These are phyloP conservation scores for Oophaga sylvatica DNA, from an alignment of 2,797 vertebrate species.

Conservation along the genomic window DNA sequence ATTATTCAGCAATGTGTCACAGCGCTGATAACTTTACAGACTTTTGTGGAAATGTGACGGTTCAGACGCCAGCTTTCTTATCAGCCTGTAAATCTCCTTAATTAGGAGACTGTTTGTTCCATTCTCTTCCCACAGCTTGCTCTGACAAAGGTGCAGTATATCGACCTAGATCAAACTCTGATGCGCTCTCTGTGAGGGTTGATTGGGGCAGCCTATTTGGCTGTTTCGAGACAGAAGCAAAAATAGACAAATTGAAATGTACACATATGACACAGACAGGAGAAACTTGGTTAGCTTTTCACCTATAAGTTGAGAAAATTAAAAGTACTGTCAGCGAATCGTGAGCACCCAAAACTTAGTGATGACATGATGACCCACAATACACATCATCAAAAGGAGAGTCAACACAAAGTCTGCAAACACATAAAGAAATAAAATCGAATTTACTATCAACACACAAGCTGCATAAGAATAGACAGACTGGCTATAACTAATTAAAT, in stretches of 20 bases:
- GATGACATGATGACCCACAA: conserved; percentile 11
- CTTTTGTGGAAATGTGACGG: conserved; percentile 49
- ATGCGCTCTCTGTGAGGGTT: conserved; percentile 17
- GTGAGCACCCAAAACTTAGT: not conserved
- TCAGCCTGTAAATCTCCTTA: conserved; percentile 59
- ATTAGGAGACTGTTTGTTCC: conserved; percentile 54
- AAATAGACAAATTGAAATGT: conserved; percentile 37
- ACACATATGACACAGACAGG: conserved; percentile 9
- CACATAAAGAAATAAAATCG: not conserved
- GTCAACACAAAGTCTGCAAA: not conserved
- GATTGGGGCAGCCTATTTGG: conserved; percentile 46
- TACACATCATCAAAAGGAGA: not conserved
- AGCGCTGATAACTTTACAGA: conserved; percentile 31
- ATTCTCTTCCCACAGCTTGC: conserved; percentile 21
- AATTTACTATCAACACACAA: not conserved
- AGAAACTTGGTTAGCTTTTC: conserved; percentile 22
- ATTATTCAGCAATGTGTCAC: conserved; percentile 51
- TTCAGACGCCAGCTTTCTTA: conserved; percentile 54
- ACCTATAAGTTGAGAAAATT: conserved; percentile 7
- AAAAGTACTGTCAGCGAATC: conserved; percentile 14
- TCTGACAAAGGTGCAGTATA: conserved; percentile 49
- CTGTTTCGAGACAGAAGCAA: conserved; percentile 27
- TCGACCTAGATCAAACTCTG: conserved; percentile 57
- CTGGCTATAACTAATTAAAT: not conserved
- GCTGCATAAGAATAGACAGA: not conserved